phyloP scores from a whole-genome alignment of 2,113 vertebrate genomes.

The Sylvia atricapilla region DNA sequence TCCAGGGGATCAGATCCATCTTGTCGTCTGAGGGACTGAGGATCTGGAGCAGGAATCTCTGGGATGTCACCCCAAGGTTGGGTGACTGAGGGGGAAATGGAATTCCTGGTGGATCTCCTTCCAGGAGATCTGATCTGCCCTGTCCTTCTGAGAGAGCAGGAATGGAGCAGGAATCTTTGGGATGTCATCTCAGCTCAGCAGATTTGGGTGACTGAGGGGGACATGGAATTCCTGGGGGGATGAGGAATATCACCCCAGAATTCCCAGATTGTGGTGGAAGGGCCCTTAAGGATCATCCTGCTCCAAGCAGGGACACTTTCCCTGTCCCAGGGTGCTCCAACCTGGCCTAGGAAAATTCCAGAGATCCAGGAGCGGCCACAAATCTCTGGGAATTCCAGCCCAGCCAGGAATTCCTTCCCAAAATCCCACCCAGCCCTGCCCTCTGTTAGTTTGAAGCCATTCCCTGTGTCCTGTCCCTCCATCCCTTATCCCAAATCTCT shows the following conservation, averaged over 20 bases:
- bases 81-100: too few relatives aligned
- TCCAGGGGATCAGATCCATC: too few relatives aligned
- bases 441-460: background rate
- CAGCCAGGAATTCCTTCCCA: background rate
- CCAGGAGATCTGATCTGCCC: too few relatives aligned
- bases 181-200: too few relatives aligned
- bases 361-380: background rate
- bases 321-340: background rate
- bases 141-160: too few relatives aligned
- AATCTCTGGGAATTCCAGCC: background rate
- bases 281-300: too few relatives aligned
- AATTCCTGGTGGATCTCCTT: too few relatives aligned
- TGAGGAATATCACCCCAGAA: background rate
- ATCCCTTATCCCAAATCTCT: background rate
- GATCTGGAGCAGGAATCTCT: too few relatives aligned
- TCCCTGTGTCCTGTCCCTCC: background rate
- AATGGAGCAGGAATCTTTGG: too few relatives aligned
- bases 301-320: background rate
- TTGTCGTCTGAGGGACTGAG: too few relatives aligned
- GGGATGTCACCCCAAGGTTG: too few relatives aligned
- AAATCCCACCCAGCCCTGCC: rapidly evolving
- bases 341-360: background rate
- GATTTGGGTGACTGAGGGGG: too few relatives aligned
- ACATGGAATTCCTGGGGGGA: background rate
- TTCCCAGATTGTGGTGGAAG: background rate